A percentile compares a stretch with the other conserved stretches of the same genome.
Conservation (phyloP, 2,113 vertebrate genomes). For the Dicrurus megarhynchus region DNA sequence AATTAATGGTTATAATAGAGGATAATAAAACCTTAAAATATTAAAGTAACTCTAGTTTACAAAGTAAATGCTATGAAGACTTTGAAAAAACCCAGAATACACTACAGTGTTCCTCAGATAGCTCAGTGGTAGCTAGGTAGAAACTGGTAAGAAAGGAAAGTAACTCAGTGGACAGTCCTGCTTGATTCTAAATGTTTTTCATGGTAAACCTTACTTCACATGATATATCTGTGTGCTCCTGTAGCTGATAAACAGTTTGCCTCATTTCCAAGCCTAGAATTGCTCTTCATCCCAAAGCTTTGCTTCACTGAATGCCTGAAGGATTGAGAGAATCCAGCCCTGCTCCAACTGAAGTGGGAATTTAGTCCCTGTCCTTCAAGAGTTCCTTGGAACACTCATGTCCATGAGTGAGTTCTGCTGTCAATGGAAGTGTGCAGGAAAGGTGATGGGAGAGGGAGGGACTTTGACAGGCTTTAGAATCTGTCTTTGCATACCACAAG, state of each 20-base stretch:
- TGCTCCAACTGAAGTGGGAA: neutral
- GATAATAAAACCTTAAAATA: neutral
- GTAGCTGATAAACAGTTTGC: neutral
- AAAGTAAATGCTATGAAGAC: neutral
- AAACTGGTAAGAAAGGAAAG: neutral
- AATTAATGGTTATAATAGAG: neutral
- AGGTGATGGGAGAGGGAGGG: neutral
- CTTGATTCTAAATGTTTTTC: neutral
- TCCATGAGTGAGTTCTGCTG: neutral
- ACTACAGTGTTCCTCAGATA: neutral
- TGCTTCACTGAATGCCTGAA: neutral
- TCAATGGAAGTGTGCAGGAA: neutral
- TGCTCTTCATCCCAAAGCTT: neutral
- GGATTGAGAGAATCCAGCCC: neutral
- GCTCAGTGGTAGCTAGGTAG: neutral
- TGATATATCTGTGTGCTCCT: neutral
- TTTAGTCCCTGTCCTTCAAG: neutral
- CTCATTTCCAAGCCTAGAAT: neutral
- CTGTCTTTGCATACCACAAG: neutral
- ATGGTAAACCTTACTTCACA: neutral
- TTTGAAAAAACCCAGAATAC: neutral
- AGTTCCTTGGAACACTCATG: neutral
- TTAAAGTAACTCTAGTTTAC: neutral
- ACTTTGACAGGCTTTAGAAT: neutral
- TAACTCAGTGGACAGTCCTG: neutral